phyloP scores from a whole-genome alignment of 2,797 vertebrate species.

The Sebastes aleutianus region DNA sequence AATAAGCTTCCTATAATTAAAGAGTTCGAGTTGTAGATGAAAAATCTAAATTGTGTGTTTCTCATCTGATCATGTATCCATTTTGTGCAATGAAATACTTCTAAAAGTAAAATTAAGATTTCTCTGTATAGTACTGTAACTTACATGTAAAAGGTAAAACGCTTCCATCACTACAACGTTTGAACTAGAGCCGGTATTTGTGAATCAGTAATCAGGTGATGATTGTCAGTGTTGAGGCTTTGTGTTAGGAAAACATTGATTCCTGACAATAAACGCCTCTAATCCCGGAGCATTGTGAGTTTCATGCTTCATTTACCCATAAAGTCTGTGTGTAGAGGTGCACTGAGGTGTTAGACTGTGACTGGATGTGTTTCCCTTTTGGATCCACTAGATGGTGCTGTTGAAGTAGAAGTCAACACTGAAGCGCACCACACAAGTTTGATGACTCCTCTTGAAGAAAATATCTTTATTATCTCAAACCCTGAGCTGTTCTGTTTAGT shows the following conservation, averaged over 20 bases:
- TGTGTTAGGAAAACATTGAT: background rate
- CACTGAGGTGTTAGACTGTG: background rate
- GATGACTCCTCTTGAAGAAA: background rate
- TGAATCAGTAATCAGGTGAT: background rate
- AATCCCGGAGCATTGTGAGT: background rate
- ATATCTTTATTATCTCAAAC: fast-evolving
- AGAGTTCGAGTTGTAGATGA: background rate
- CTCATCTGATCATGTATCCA: background rate
- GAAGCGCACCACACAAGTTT: fast-evolving
- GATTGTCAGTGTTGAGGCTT: background rate
- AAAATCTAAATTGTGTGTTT: background rate
- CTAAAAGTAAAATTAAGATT: background rate
- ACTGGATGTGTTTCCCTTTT: background rate
- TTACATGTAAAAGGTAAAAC: background rate
- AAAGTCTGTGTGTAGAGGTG: background rate
- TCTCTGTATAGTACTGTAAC: fast-evolving
- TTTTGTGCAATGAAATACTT: background rate
- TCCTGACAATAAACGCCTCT: background rate
- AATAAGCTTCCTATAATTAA: background rate
- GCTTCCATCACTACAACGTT: background rate
- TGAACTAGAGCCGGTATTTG: background rate
- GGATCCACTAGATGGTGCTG: conserved; percentile 59
- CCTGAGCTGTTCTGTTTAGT: too few species aligned
- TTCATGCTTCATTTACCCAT: background rate
- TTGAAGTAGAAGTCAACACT: background rate